Base-by-base conservation (phyloP, 2,797 vertebrate genomes). In the Pampus argenteus region DNA sequence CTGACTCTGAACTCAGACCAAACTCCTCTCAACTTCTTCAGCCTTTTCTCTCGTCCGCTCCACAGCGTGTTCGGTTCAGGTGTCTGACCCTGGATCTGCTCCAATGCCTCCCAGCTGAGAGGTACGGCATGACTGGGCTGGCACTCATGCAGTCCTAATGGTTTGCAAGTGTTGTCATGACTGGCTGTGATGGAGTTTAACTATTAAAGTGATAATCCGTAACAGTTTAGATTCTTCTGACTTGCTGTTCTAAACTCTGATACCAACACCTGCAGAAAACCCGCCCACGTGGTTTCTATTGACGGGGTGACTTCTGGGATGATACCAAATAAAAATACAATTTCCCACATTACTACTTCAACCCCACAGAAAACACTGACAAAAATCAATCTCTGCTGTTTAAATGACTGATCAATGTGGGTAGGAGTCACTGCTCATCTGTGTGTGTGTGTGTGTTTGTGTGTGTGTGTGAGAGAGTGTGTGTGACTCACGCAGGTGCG, bases 401-500 rank as follows among this genome's bases (percentile, higher is more conserved):
- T 34, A 78, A 59, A 59, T 72, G 69, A 55, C 38, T 54, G 59
- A 82, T 86, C 70, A 60, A 50, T 76, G 71, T 40, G 59, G 66
- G 80, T 50, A 48, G 76, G 62, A 77, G 83, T 76, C 67, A 48
- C 58, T 71, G 79, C 58, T 80, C 64, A 38, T 84, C 55, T 60
- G 65, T 49, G 71, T 73, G 71, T 81, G 40, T 66, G 73, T 64
- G 34, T 40, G 69, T 50, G 63, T 26, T 66, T 10, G 64, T 55
- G 69, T 65, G 66, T 47, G 87, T 45, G 66, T 67, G 40, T 45
- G 64, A 36, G 70, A 23, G 66, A 7, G 68, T 60, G 81, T 79
- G 80, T 82, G 84, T 74, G 91, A 98, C 97, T 99, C 95, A 99
- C 98, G 97, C 94, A 98, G 95, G 94, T 98, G 97, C 74, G 95